Conservation (phyloP, 2,888 invertebrate species). For the Aporophyla lueneburgensis region DNA sequence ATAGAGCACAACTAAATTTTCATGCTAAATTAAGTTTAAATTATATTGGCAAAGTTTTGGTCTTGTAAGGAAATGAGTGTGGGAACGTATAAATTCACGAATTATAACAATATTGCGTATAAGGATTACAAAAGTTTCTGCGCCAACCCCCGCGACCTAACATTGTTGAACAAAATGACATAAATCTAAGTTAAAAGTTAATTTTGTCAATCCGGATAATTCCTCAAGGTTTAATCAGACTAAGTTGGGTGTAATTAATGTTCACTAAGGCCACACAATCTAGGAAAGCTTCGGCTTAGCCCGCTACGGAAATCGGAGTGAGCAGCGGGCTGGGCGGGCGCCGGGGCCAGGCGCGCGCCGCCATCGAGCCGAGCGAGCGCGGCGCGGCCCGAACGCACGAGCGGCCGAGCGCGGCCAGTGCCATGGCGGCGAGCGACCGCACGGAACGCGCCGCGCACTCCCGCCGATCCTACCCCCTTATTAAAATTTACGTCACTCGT, state of each 20-base stretch:
- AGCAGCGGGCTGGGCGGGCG: slow-evolving; percentile 74
- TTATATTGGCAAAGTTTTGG: slow-evolving; percentile 46
- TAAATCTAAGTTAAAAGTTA: slow-evolving; percentile 91
- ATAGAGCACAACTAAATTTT: slow-evolving; percentile 27
- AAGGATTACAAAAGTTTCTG: slow-evolving; percentile 59
- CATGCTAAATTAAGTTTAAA: slow-evolving; percentile 44
- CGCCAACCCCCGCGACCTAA: slow-evolving; percentile 47
- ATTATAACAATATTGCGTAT: slow-evolving; percentile 57
- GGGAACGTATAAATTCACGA: slow-evolving; percentile 44
- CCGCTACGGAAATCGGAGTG: slow-evolving; percentile 83
- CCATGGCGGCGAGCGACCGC: slow-evolving; percentile 79
- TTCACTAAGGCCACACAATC: slow-evolving; percentile 90
- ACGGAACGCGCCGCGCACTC: slow-evolving; percentile 77
- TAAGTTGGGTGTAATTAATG: slow-evolving; percentile 91
- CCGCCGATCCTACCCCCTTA: slow-evolving; percentile 70
- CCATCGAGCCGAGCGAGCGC: slow-evolving; percentile 60
- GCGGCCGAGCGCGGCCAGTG: slow-evolving; percentile 75
- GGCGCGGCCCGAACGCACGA: slow-evolving; percentile 58
- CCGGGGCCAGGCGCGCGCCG: slow-evolving; percentile 56
- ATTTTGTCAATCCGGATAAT: slow-evolving; percentile 91
- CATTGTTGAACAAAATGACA: slow-evolving; percentile 75
- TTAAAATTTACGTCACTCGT: slow-evolving; percentile 82
- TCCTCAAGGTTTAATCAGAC: slow-evolving; percentile 91
- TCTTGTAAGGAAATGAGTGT: slow-evolving; percentile 40
- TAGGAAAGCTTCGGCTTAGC: slow-evolving; percentile 89